Base-by-base conservation (phyloP, 2,797 vertebrate genomes). In the Phyllotis vaccarum region DNA sequence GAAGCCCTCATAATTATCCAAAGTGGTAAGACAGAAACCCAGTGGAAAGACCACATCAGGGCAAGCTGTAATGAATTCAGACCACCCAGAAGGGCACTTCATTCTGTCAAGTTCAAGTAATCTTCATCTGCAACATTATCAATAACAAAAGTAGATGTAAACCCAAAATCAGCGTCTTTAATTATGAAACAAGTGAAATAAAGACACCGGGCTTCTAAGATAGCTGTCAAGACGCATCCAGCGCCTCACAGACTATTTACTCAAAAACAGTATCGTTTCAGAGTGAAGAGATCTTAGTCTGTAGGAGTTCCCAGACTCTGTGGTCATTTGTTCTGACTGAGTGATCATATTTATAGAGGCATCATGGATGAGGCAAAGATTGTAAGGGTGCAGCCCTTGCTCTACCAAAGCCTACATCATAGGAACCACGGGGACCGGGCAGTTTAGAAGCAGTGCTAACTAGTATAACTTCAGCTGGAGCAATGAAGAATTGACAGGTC, bases 71-170 rank as follows among this genome's bases (percentile, higher is more conserved):
- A 96, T 74, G 75, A 96, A 96, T 82, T 81, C 78, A 95, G 97
- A 95, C 96, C 97, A 96, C 97, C 96, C 96, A 91, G 95, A 82
- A 86, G 95, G 93, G 83, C 79, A 95, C 79, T 98, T 89, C 78
- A 93, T 96, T 94, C 94, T 49, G n/a, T 66, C 56, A 52, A 86
- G 74, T 89, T 95, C 66, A 81, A 58, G 90, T 83, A 92, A 83
- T 89, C 85, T 80, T 60, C 70, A 62, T 37, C 31, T 5, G 46
- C 87, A 76, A 37, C 76, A 93, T 96, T 90, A 93, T 97, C 96
- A 86, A 81, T 92, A 91, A 78, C 93, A 87, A 94, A 83, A 91
- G n/a, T 74, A 96, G 82, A 97, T 19, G n/a, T 31, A 70, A 94
- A 80, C 75, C 86, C 68, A 0, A 91, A 90, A 82, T 82, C 93